Evolutionary conservation across 2,113 vertebrate species (phyloP).

Genomic region (Piprites chloris): DNA sequence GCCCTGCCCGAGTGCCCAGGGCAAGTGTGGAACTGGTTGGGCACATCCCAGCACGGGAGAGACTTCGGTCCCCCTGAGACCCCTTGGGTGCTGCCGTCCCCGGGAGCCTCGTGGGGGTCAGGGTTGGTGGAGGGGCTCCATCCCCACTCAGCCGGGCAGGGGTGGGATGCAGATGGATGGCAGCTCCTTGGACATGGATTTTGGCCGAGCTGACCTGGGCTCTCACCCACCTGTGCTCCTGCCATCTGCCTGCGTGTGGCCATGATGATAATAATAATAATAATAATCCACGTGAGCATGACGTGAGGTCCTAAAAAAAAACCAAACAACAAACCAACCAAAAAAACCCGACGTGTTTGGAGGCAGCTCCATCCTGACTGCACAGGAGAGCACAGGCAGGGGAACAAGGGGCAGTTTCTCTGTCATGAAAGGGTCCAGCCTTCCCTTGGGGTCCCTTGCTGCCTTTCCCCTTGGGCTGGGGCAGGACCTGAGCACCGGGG

Average conservation of each 20-base stretch:
- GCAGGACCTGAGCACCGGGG: not conserved
- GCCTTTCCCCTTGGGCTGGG: not conserved
- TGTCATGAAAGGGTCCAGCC: fast-evolving
- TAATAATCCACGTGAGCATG: not conserved
- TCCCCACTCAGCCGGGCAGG: fast-evolving
- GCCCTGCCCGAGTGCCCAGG: not conserved
- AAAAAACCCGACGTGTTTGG: not conserved
- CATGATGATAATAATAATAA: not conserved
- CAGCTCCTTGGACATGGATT: fast-evolving
- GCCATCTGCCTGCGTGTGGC: fast-evolving
- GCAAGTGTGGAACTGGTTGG: fast-evolving
- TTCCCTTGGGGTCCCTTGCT: not conserved
- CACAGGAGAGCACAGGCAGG: not conserved
- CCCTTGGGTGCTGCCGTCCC: not conserved
- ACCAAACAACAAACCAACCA: no score
- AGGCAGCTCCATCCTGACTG: not conserved
- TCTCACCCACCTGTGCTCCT: not conserved
- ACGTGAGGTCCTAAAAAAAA: not conserved
- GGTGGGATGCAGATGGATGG: fast-evolving
- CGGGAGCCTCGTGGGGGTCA: fast-evolving
- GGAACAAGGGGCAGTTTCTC: not conserved
- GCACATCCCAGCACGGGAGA: not conserved
- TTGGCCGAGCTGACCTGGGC: not conserved
- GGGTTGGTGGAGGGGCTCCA: not conserved
- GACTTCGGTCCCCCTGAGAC: fast-evolving